Evolutionary conservation across 2,888 invertebrate genomes (phyloP).

Genomic region (Metalampra italica): DNA sequence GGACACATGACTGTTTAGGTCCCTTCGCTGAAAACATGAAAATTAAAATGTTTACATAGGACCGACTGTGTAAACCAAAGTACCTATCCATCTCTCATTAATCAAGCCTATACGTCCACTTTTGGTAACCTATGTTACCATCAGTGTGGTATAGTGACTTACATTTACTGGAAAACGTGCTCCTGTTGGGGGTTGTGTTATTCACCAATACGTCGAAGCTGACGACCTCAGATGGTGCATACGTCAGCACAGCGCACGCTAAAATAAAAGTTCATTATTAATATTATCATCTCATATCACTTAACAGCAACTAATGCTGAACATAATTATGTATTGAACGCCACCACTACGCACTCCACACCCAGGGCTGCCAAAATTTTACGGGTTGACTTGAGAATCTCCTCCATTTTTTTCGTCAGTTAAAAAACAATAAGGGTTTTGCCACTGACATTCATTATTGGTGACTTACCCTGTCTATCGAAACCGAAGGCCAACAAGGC

Average conservation of each 20-base stretch:
- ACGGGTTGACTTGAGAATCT: too few species aligned
- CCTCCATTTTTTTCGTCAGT: too few species aligned
- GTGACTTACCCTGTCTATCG: conserved; percentile 64
- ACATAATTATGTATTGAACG: too few species aligned
- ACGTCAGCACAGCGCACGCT: background rate
- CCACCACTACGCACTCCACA: too few species aligned
- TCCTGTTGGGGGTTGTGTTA: background rate
- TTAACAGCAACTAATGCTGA: too few species aligned
- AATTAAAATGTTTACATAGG: background rate
- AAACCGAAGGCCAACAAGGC: conserved; percentile 78
- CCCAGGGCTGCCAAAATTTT: too few species aligned
- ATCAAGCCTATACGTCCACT: background rate
- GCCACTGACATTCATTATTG: too few species aligned
- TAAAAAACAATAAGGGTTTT: too few species aligned
- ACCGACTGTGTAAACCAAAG: too few species aligned
- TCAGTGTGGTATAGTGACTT: too few species aligned
- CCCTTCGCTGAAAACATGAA: conserved; percentile 70
- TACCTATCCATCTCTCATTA: background rate
- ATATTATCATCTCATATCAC: too few species aligned
- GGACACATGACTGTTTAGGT: conserved; percentile 81
- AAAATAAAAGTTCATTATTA: background rate
- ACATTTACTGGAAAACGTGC: background rate
- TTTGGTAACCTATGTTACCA: too few species aligned
- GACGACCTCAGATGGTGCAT: background rate
- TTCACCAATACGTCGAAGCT: background rate